Evolutionary conservation across 2,888 invertebrate species (phyloP).

Genomic region (Drosophila nr. perissopoda): DNA sequence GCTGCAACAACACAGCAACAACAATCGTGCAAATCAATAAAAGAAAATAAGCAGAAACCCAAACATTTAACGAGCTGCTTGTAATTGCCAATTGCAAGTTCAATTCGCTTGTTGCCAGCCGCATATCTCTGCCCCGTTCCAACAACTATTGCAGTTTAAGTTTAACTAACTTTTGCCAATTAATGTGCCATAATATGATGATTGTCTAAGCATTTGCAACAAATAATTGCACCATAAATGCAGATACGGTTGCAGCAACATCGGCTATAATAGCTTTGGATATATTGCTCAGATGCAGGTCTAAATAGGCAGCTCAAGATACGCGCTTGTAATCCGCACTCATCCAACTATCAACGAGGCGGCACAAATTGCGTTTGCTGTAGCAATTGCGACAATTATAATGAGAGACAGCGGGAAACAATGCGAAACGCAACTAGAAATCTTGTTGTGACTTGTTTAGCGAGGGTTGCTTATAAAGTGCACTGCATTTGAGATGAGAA

Average conservation of each 20-base stretch:
- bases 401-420: constrained; percentile 66
- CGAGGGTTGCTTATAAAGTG: constrained; percentile 48
- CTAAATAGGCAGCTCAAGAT: constrained; percentile 19
- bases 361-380: constrained; percentile 66
- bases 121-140: constrained; percentile 2
- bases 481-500: background rate
- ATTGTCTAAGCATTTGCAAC: constrained; percentile 40
- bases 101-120: constrained; percentile 28
- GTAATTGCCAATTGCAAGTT: constrained; percentile 55
- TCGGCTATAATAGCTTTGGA: background rate
- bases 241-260: constrained; percentile 20
- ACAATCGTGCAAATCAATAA: constrained; percentile 42
- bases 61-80: constrained; percentile 61
- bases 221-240: constrained; percentile 31
- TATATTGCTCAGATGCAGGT: constrained; percentile 32
- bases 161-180: constrained; percentile 39
- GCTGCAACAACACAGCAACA: constrained; percentile 8
- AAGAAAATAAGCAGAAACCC: constrained; percentile 28
- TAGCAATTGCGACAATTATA: constrained; percentile 72
- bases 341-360: constrained; percentile 63
- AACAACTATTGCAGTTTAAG: background rate
- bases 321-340: constrained; percentile 46
- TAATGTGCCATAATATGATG: constrained; percentile 47
- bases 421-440: constrained; percentile 67
- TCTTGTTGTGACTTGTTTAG: constrained; percentile 30